Percentiles rank a stretch among this genome's conserved stretches.
These are phyloP conservation scores for Tinea pellionella DNA, from an alignment of 2,888 invertebrate species.

Conservation along the genomic window DNA sequence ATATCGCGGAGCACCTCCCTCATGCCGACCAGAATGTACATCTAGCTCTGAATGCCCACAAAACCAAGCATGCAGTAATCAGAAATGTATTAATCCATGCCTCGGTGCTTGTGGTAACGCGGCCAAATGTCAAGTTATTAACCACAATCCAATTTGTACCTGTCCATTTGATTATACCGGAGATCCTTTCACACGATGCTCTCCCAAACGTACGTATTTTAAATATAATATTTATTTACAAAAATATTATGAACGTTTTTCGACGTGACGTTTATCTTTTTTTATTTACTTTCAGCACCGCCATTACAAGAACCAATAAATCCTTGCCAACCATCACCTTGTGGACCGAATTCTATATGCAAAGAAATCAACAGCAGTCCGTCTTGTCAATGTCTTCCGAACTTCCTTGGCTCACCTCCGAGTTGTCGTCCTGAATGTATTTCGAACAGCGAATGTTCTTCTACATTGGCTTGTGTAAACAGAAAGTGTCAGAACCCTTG, in stretches of 20 bases:
- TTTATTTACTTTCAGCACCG: not conserved
- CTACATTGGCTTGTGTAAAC: slow-evolving; percentile 77
- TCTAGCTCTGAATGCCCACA: slow-evolving; percentile 78
- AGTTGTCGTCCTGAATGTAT: slow-evolving; percentile 81
- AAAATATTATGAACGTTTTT: too few relatives aligned
- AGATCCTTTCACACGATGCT: slow-evolving; percentile 75
- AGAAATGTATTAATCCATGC: slow-evolving; percentile 79
- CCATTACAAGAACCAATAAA: slow-evolving; percentile 33
- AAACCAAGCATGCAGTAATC: slow-evolving; percentile 76
- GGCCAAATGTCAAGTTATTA: slow-evolving; percentile 80
- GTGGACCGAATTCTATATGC: slow-evolving; percentile 79
- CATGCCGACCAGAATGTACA: slow-evolving; percentile 79
- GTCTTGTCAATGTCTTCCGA: slow-evolving; percentile 76
- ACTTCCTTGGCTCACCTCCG: slow-evolving; percentile 77
- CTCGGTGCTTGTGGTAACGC: slow-evolving; percentile 82
- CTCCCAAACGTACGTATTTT: slow-evolving; percentile 51
- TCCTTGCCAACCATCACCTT: slow-evolving; percentile 81
- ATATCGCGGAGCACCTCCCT: slow-evolving; percentile 75
- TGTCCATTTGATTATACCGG: slow-evolving; percentile 75
- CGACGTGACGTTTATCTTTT: too few relatives aligned
- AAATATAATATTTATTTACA: too few relatives aligned
- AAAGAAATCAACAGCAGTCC: slow-evolving; percentile 69
- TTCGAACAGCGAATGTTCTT: slow-evolving; percentile 76
- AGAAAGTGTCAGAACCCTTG: slow-evolving; percentile 84
- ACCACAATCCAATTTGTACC: slow-evolving; percentile 79